These are phyloP conservation scores for Hyppa rectilinea DNA, from an alignment of 2,888 invertebrate genomes.

Conservation along the genomic window DNA sequence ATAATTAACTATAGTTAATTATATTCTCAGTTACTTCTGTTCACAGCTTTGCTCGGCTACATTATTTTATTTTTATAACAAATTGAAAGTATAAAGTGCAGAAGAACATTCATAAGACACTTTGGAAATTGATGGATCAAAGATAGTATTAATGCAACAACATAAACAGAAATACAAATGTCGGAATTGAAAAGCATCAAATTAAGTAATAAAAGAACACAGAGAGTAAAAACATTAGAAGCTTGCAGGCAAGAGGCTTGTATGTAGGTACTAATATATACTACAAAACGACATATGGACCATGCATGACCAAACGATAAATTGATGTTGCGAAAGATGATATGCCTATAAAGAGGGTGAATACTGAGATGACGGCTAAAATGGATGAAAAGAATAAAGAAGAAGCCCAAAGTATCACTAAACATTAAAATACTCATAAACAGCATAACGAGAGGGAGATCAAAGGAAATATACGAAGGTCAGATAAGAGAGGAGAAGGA, in stretches of 20 bases:
- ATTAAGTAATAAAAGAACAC: not conserved
- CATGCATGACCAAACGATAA: not conserved
- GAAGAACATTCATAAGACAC: not conserved
- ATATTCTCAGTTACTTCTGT: not conserved
- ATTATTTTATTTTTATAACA: not conserved
- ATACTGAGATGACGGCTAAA: not conserved
- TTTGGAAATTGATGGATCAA: not conserved
- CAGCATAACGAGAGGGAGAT: too few relatives aligned
- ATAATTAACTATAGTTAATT: conserved; percentile 7
- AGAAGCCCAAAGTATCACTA: too few relatives aligned
- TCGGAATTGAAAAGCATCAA: not conserved
- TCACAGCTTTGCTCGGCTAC: not conserved
- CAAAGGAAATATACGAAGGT: too few relatives aligned
- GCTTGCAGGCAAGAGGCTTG: not conserved
- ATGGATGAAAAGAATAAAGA: not conserved
- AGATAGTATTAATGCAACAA: not conserved
- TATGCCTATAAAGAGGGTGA: not conserved
- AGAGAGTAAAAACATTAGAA: not conserved
- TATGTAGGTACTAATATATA: not conserved
- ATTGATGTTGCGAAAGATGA: not conserved
- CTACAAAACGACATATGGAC: not conserved
- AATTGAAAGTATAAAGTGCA: not conserved
- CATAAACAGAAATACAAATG: not conserved
- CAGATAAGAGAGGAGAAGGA: too few relatives aligned
- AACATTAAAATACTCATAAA: too few relatives aligned